Evolutionary conservation across 2,888 invertebrate genomes (phyloP).

Genomic region (Tupiocoris notatus): DNA sequence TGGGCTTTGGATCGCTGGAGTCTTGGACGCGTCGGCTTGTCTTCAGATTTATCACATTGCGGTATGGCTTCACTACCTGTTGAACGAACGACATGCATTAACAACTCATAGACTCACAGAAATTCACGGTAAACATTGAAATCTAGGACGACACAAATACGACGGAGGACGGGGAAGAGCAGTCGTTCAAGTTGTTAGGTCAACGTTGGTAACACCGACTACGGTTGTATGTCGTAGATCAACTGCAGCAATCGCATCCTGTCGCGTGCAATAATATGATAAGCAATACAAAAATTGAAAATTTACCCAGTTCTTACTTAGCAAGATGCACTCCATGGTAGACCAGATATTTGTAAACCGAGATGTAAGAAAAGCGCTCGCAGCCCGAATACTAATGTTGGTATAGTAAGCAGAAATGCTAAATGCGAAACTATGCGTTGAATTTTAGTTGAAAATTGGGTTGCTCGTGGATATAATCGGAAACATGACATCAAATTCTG

Average conservation of each 20-base stretch:
- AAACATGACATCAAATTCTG: no score
- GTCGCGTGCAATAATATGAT: neutral
- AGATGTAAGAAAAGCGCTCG: no score
- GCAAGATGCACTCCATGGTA: neutral
- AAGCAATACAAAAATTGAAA: neutral
- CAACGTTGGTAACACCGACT: neutral
- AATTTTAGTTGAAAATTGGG: no score
- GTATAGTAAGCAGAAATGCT: no score
- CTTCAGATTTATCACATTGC: constrained; percentile 63
- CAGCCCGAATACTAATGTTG: no score
- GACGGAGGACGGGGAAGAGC: neutral
- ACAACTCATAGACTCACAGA: neutral
- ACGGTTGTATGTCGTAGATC: neutral
- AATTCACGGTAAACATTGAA: neutral
- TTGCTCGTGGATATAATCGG: no score
- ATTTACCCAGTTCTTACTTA: neutral
- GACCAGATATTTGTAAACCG: no score
- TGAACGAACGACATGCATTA: neutral
- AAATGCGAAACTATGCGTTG: no score
- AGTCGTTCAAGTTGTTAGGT: neutral
- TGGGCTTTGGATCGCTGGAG: constrained; percentile 91
- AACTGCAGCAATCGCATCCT: neutral
- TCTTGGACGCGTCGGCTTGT: constrained; percentile 62
- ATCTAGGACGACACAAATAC: neutral
- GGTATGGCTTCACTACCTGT: constrained; percentile 72